Evolutionary conservation across 2,797 vertebrate species (phyloP).

Genomic region (Amblyopsis hoosieri): DNA sequence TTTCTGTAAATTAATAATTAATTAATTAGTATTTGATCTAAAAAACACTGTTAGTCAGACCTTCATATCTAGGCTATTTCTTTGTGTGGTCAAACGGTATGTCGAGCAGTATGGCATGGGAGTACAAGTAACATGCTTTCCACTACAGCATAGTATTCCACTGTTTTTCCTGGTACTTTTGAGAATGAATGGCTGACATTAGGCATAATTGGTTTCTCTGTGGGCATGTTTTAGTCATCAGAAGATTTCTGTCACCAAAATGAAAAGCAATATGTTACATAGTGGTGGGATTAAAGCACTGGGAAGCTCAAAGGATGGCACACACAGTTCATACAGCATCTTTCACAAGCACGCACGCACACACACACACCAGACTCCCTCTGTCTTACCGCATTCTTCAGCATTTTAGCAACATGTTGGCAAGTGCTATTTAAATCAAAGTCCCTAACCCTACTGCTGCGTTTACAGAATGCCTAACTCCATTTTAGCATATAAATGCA

Average conservation of each 20-base stretch:
- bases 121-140: conserved; percentile 26
- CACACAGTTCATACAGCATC: conserved; percentile 12
- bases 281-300: conserved; percentile 47
- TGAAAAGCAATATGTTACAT: conserved; percentile 47
- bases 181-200: conserved; percentile 4
- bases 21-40: conserved; percentile 8
- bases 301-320: conserved; percentile 47
- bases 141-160: conserved; percentile 26
- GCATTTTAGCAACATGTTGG: conserved; percentile 44
- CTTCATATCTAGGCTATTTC: conserved; percentile 16
- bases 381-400: conserved; percentile 49
- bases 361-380: background rate
- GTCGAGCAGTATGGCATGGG: conserved; percentile 9
- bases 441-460: conserved; percentile 50
- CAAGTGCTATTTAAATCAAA: conserved; percentile 67
- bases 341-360: conserved; percentile 2
- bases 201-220: conserved; percentile 18
- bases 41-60: conserved; percentile 26
- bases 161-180: conserved; percentile 21
- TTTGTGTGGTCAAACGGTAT: conserved; percentile 10
- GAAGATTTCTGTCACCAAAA: conserved; percentile 40
- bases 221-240: conserved; percentile 22
- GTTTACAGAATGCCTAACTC: conserved; percentile 29
- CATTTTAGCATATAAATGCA: conserved; percentile 49
- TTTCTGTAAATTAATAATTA: conserved; percentile 19